These are phyloP conservation scores for Myotis brandtii DNA, from an alignment of 2,113 vertebrate species.

Conservation along the genomic window DNA sequence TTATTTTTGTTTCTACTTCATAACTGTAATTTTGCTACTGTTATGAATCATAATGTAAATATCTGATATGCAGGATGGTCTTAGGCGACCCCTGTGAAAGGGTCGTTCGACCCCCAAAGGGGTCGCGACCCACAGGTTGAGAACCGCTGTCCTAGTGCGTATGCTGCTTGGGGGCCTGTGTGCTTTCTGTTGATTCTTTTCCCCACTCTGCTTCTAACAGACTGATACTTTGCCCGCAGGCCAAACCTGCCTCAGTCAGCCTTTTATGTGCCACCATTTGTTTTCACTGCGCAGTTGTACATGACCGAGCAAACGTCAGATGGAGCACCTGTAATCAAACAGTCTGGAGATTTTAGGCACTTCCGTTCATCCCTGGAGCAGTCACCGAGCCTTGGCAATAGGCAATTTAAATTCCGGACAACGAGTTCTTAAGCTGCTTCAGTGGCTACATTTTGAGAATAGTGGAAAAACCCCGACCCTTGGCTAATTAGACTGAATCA, in stretches of 20 bases:
- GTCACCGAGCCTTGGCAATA: constrained; percentile 69
- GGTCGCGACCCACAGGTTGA: too few species aligned
- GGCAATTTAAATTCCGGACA: constrained; percentile 77
- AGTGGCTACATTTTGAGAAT: constrained; percentile 65
- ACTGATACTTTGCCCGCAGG: not conserved
- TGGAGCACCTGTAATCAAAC: constrained; percentile 73
- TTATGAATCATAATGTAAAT: too few species aligned
- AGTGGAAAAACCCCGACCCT: constrained; percentile 49
- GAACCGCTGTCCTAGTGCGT: not conserved
- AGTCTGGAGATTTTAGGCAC: constrained; percentile 69
- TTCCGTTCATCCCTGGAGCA: constrained; percentile 27
- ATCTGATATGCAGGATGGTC: too few species aligned
- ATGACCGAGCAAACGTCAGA: constrained; percentile 50
- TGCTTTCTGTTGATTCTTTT: not conserved
- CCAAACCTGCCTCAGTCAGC: constrained; percentile 65
- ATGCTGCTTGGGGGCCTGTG: not conserved
- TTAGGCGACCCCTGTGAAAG: too few species aligned
- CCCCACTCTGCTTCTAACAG: not conserved
- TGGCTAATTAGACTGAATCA: constrained; percentile 78
- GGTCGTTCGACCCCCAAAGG: too few species aligned
- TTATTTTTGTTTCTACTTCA: too few species aligned
- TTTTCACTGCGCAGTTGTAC: constrained; percentile 74
- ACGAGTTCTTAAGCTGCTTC: constrained; percentile 61
- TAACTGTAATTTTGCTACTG: too few species aligned
- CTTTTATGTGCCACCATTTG: constrained; percentile 71